A percentile compares a stretch with the other conserved stretches of the same genome.
phyloP scores from a whole-genome alignment of 2,888 invertebrate genomes.

The Leptothorax acervorum region DNA sequence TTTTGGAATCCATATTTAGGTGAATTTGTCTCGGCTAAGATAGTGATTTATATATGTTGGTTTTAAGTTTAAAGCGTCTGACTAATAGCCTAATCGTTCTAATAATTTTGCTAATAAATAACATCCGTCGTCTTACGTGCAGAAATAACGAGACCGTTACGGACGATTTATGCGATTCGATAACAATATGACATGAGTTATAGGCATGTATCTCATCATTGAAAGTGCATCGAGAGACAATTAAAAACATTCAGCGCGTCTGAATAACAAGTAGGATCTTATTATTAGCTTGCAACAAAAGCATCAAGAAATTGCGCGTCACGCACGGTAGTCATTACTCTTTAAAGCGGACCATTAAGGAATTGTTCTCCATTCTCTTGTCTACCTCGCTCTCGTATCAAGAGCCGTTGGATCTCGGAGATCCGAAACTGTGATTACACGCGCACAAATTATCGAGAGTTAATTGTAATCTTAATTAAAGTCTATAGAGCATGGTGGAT shows the following conservation, averaged over 20 bases:
- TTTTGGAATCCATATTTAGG: not conserved
- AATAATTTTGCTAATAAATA: constrained; percentile 69
- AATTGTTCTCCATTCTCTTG: constrained; percentile 68
- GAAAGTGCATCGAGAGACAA: constrained; percentile 3
- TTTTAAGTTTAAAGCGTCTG: constrained; percentile 50
- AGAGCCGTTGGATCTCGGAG: constrained; percentile 58
- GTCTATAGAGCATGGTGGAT: constrained; percentile 58
- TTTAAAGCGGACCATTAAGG: constrained; percentile 74
- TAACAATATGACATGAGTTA: constrained; percentile 67
- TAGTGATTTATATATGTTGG: constrained; percentile 66
- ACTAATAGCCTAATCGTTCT: constrained; percentile 55
- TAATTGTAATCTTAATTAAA: constrained; percentile 81
- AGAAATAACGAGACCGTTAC: constrained; percentile 68
- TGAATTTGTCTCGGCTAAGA: constrained; percentile 6
- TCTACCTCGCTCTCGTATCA: constrained; percentile 45
- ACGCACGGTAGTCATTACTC: constrained; percentile 68
- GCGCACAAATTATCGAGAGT: constrained; percentile 79
- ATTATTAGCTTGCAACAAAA: constrained; percentile 41
- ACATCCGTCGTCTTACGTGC: constrained; percentile 59
- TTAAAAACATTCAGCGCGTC: constrained; percentile 28
- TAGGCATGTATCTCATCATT: constrained; percentile 42
- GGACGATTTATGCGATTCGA: constrained; percentile 68
- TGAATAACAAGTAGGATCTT: constrained; percentile 27
- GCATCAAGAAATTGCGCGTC: constrained; percentile 32
- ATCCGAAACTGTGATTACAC: constrained; percentile 74